Evolutionary conservation across 2,797 vertebrate genomes (phyloP), one percentile per base, ranked within the genome.

Genomic region (Eulemur rubriventer): DNA sequence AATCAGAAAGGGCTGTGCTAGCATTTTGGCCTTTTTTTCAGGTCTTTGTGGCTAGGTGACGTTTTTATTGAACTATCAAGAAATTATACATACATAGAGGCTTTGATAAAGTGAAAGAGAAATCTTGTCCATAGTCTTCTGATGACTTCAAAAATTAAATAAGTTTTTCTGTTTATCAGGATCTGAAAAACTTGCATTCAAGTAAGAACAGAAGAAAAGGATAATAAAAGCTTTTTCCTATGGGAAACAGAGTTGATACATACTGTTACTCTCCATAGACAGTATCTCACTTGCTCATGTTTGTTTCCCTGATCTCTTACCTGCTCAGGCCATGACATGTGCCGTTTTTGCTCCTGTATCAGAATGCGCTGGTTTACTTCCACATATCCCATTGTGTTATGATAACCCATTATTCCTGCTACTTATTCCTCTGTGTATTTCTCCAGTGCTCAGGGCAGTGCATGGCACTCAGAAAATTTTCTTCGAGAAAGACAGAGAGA

Each of bases 1-100:
- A 79, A 81, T 73, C 38, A 75, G 65, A 91, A 81, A 81, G 28
- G 28, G 89, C 14, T 12, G 13, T 76, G 26, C 26, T 78, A 52
- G 7, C 35, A n/a, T 83, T 88, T 92, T 61, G 20, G 70, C 48
- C 78, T 93, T 89, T 85, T 73, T 91, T 93, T 91, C 38, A 89
- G 17, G 33, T 63, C 55, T 97, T 88, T 52, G 50, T 72, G 57
- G 9, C 67, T 72, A 48, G 84, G 41, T 76, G 22, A 94, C 81
- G 43, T 57, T 61, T 87, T 59, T 78, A 85, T 89, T 82, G 57
- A 96, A 72, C 12, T 72, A 70, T 63, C n/a, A 82, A 70, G 52
- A 82, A 93, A 35, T 28, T 50, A 24, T 30, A 89, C 4, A 2
- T 75, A 57, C 4, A 2, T 75, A 57, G 63, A 91, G 50, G 18